phyloP scores from a whole-genome alignment of 2,797 vertebrate genomes.

The Coendou prehensilis region DNA sequence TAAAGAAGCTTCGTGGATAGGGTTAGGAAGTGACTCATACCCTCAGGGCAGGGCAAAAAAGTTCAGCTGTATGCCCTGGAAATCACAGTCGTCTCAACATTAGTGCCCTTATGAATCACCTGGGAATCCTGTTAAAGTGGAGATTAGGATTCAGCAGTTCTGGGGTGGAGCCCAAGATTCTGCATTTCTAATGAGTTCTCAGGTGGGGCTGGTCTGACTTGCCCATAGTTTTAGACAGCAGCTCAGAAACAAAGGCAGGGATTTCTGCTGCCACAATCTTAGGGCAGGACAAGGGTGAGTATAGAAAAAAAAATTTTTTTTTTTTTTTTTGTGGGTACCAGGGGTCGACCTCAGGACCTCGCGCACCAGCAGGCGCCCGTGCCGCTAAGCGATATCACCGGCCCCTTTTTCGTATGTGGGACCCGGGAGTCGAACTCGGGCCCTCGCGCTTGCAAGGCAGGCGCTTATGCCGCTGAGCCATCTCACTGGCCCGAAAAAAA shows the following conservation, averaged over 20 bases:
- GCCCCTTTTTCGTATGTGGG: too few relatives aligned
- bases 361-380: too few relatives aligned
- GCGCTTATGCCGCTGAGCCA: too few relatives aligned
- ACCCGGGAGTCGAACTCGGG: too few relatives aligned
- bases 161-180: not conserved
- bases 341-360: too few relatives aligned
- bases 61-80: not conserved
- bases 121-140: not conserved
- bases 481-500: too few relatives aligned
- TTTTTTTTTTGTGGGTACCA: too few relatives aligned
- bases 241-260: not conserved
- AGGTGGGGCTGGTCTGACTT: not conserved
- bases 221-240: not conserved
- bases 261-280: not conserved
- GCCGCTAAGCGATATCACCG: too few relatives aligned
- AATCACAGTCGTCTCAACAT: not conserved
- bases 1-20: conserved; percentile 6
- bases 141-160: not conserved
- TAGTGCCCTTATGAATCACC: not conserved
- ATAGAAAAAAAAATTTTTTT: not conserved
- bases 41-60: not conserved
- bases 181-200: conserved; percentile 42
- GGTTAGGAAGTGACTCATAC: conserved; percentile 60
- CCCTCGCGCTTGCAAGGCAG: too few relatives aligned
- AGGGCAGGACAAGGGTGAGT: not conserved